These are phyloP conservation scores for Cuculus canorus DNA, from an alignment of 2,797 vertebrate species.

Conservation along the genomic window DNA sequence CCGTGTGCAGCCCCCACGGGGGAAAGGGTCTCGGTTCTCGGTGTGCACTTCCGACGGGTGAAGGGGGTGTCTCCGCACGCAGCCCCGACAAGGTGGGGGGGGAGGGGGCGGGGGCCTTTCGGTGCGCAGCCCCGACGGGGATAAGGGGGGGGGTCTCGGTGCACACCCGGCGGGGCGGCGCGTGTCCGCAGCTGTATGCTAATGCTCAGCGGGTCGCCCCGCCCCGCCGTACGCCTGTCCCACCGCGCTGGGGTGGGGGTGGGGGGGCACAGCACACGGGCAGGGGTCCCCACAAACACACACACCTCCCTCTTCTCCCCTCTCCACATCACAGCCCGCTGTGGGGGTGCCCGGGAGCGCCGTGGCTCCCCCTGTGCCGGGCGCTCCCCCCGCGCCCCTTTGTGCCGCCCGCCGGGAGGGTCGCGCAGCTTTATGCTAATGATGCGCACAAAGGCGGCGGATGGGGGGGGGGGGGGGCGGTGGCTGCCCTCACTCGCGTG, in stretches of 20 bases:
- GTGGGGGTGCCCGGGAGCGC: neutral
- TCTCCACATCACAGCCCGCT: neutral
- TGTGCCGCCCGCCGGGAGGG: constrained; percentile 1
- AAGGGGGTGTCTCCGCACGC: too few relatives aligned
- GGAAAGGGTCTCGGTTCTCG: too few relatives aligned
- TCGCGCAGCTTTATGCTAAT: constrained; percentile 44
- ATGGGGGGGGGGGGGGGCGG: neutral
- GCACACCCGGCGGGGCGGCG: neutral
- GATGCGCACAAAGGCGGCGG: neutral
- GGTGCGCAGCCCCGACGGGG: too few relatives aligned
- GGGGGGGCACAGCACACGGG: neutral
- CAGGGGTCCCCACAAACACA: too few relatives aligned
- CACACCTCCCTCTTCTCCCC: neutral
- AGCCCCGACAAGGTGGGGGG: too few relatives aligned
- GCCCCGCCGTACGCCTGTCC: neutral
- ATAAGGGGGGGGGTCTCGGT: too few relatives aligned
- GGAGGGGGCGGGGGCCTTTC: too few relatives aligned
- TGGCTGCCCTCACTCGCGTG: neutral
- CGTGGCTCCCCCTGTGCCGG: neutral
- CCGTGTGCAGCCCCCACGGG: neutral
- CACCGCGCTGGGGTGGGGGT: neutral
- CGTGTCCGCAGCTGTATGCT: constrained; percentile 42
- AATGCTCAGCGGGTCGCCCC: neutral
- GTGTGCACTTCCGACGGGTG: neutral
- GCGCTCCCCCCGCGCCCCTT: neutral